phyloP scores from a whole-genome alignment of 2,113 vertebrate species.

The Zosterops japonicus region DNA sequence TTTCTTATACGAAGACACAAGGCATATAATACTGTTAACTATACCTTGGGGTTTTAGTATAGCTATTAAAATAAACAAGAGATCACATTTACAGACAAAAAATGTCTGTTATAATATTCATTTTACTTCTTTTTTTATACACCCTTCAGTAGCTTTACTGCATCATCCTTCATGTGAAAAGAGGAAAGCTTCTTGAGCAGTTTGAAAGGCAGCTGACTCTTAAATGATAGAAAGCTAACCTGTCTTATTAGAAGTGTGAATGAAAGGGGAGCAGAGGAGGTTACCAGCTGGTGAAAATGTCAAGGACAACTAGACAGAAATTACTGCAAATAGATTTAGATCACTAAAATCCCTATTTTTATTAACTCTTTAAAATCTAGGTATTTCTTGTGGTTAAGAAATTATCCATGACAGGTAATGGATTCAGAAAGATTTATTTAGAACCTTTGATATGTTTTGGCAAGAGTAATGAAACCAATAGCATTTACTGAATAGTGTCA shows the following conservation, averaged over 20 bases:
- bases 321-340: slow-evolving; percentile 61
- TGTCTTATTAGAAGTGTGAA: slow-evolving; percentile 55
- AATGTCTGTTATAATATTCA: slow-evolving; percentile 65
- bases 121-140: slow-evolving; percentile 26
- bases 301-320: slow-evolving; percentile 53
- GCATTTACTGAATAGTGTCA: neutral
- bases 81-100: slow-evolving; percentile 69
- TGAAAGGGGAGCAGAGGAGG: slow-evolving; percentile 31
- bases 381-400: slow-evolving; percentile 44
- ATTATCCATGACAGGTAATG: neutral
- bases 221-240: slow-evolving; percentile 56
- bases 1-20: slow-evolving; percentile 69
- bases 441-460: neutral
- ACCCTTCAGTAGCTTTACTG: slow-evolving; percentile 31
- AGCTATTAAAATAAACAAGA: slow-evolving; percentile 73
- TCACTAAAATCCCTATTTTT: slow-evolving; percentile 48
- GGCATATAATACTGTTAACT: slow-evolving; percentile 69
- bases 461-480: neutral
- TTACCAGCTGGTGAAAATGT: slow-evolving; percentile 59
- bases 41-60: slow-evolving; percentile 66
- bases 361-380: slow-evolving; percentile 57
- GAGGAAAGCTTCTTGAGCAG: neutral
- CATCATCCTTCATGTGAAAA: slow-evolving; percentile 12
- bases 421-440: slow-evolving; percentile 21
- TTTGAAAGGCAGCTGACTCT: slow-evolving; percentile 30